phyloP scores from a whole-genome alignment of 1,140 invertebrate species.

The Penaeus vannamei region DNA sequence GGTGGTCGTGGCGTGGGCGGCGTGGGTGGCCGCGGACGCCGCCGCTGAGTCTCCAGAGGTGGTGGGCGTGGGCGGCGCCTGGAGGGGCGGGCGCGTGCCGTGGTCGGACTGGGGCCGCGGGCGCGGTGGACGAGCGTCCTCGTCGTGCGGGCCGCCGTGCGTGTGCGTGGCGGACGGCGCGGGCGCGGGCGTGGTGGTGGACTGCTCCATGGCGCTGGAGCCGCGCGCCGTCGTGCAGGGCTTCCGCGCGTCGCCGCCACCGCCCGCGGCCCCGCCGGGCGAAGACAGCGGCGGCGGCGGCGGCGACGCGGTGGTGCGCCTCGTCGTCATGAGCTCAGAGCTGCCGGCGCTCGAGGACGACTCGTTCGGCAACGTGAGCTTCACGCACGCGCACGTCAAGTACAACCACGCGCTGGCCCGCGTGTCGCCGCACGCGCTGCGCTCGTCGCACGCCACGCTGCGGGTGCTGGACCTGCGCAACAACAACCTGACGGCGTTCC shows the following conservation, averaged over 20 bases:
- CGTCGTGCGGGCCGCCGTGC: constrained; percentile 2
- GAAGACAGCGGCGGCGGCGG: neutral
- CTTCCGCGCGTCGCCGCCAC: neutral
- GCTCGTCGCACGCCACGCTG: constrained; percentile 8
- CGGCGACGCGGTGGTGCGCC: neutral
- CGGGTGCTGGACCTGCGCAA: constrained; percentile 16
- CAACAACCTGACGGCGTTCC: constrained; percentile 24
- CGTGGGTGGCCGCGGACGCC: constrained; percentile 2
- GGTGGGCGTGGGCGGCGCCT: neutral
- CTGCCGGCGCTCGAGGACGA: neutral
- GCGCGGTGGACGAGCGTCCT: constrained; percentile 20
- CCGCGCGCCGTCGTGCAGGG: neutral
- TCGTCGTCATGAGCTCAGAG: constrained; percentile 31
- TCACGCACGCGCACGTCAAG: constrained; percentile 20
- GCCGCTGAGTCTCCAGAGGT: neutral
- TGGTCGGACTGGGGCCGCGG: neutral
- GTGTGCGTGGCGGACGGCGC: neutral
- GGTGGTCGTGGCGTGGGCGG: constrained; percentile 17
- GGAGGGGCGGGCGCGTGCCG: neutral
- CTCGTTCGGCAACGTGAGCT: constrained; percentile 19
- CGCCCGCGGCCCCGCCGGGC: neutral
- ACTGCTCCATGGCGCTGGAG: constrained; percentile 22
- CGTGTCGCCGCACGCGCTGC: neutral
- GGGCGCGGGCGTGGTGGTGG: neutral
- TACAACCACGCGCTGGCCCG: constrained; percentile 36